Base-by-base conservation (phyloP, 2,113 vertebrate genomes). In the Oryzias celebensis region DNA sequence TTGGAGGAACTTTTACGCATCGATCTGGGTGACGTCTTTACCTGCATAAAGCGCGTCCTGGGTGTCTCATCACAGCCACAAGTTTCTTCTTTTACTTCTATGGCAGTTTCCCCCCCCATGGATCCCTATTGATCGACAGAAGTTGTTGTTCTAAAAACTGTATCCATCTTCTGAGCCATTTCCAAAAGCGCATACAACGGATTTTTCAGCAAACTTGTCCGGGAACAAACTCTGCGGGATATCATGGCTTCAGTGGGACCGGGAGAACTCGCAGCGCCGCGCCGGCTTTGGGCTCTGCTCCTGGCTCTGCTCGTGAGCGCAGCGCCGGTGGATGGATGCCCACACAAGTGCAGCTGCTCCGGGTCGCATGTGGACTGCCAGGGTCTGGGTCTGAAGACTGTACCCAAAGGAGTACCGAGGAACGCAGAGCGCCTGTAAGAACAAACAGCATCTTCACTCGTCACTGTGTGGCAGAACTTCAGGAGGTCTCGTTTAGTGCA, bases 281-380 rank as follows among this genome's bases (percentile, higher is more conserved):
- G 90, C 70, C 85, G 82, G 75, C 28, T 92, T 69, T 77, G 91
- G 87, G 63, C 78, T 75, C 88, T 93, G 65, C 62, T 92, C 53
- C 84, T 87, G 71, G 93, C 91, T 82, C 82, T 92, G 68, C 6
- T 92, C 62, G 0, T 78, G 82, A 92, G 85, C 74, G 84, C 87
- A 71, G 56, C 86, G 59, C 87, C 90, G 16, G 91, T 90, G 59
- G 85, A 88, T 76, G 94, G 94, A 85, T 98, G 97, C 88, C 97
- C 97, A 13, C 93, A 94, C 83, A 98, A 97, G 87, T 99, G 97
- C 93, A 97, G 95, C 72, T 99, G 97, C 90, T 93, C 96, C 18
- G 96, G 95, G 53, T 93, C 96, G 66, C 96, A 94, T 87, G 97
- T 99, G 94, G 96, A 99, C 90, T 99, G 96, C 89, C 97, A 98